These are phyloP conservation scores for Macrophya annulata DNA, from an alignment of 2,888 invertebrate genomes.

Conservation along the genomic window DNA sequence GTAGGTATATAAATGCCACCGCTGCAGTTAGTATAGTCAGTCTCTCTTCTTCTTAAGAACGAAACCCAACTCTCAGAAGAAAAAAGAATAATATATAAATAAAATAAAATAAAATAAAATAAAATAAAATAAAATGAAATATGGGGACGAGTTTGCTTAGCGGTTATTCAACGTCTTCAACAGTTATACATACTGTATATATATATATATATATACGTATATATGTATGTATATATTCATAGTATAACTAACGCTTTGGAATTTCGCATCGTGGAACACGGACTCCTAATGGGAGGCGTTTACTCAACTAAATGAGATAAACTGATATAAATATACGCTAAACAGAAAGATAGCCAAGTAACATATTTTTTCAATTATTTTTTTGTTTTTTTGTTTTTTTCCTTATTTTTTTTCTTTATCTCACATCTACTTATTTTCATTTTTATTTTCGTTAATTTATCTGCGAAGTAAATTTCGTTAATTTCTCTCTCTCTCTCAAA, in stretches of 20 bases:
- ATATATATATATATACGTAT: not conserved
- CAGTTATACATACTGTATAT: not conserved
- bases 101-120: not conserved
- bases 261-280: conserved; percentile 59
- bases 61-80: not conserved
- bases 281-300: conserved; percentile 59
- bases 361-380: not conserved
- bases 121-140: not conserved
- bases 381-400: not conserved
- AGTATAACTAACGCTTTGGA: not conserved
- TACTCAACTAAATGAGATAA: conserved; percentile 63
- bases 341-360: not conserved
- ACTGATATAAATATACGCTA: conserved; percentile 62
- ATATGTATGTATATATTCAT: not conserved
- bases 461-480: too few species aligned
- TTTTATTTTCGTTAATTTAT: too few species aligned
- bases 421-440: too few species aligned
- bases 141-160: not conserved
- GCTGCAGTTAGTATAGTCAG: not conserved
- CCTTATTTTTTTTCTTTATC: not conserved
- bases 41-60: conserved; percentile 3
- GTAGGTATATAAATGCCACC: conserved; percentile 10
- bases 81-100: not conserved
- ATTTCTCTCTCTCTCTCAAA: too few species aligned
- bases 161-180: not conserved